Evolutionary conservation across 2,797 vertebrate genomes (phyloP).

Genomic region (Tiaroga cobitis): DNA sequence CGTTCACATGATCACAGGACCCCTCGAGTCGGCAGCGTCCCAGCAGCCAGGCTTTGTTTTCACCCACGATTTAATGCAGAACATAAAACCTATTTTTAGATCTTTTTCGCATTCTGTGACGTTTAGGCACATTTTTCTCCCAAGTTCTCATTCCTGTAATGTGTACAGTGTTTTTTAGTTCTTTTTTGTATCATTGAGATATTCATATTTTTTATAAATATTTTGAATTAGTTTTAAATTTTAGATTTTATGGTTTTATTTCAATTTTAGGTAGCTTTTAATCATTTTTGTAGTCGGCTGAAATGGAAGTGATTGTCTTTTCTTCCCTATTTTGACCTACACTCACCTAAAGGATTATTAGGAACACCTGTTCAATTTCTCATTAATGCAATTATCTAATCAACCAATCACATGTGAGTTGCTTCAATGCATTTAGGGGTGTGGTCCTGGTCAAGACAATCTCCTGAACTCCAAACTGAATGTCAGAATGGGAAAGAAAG

Average conservation of each 20-base stretch:
- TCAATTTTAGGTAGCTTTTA: too few relatives aligned
- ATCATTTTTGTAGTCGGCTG: not conserved
- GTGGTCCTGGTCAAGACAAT: too few relatives aligned
- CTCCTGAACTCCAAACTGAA: too few relatives aligned
- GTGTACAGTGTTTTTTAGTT: not conserved
- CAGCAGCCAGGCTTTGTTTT: not conserved
- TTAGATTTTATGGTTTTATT: not conserved
- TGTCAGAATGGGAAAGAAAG: too few relatives aligned
- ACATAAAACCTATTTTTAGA: conserved; percentile 10
- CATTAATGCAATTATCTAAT: too few relatives aligned
- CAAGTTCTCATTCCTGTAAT: not conserved
- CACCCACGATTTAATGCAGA: not conserved
- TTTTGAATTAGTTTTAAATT: too few relatives aligned
- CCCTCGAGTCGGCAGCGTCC: conserved; percentile 8
- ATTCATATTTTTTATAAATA: not conserved
- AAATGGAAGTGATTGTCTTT: not conserved
- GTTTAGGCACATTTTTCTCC: not conserved
- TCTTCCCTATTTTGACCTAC: not conserved
- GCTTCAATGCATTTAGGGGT: too few relatives aligned
- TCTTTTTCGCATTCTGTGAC: not conserved
- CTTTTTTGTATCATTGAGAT: not conserved
- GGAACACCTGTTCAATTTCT: too few relatives aligned
- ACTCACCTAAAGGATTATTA: too few relatives aligned
- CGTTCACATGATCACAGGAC: not conserved
- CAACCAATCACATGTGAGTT: too few relatives aligned